Conservation (phyloP, 2,888 invertebrate genomes). For the Synergus gifuensis region DNA sequence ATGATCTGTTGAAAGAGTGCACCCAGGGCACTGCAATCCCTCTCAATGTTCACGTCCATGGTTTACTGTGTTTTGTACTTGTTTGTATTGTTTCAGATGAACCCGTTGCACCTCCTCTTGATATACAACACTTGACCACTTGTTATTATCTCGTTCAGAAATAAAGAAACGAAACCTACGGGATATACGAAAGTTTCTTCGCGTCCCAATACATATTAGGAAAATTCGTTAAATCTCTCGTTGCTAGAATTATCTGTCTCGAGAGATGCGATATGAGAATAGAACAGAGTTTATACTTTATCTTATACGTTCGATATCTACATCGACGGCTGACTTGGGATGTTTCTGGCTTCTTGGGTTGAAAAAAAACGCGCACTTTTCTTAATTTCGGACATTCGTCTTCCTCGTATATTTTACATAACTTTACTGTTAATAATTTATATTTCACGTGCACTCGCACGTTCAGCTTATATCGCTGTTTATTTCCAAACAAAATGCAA, state of each 20-base stretch:
- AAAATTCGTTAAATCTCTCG: background rate
- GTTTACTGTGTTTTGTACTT: constrained; percentile 52
- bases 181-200: background rate
- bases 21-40: constrained; percentile 92
- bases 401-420: background rate
- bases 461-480: background rate
- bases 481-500: background rate
- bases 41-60: constrained; percentile 87
- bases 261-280: background rate
- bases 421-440: background rate
- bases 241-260: background rate
- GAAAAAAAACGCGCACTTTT: background rate
- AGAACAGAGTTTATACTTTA: background rate
- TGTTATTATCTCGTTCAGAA: background rate
- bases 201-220: background rate
- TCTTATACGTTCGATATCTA: background rate
- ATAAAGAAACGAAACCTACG: background rate
- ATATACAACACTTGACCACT: background rate
- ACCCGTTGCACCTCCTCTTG: background rate
- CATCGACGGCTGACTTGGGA: background rate
- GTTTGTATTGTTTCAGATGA: no score
- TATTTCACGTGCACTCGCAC: background rate
- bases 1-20: constrained; percentile 97
- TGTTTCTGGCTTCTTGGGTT: background rate
- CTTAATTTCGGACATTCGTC: background rate